Evolutionary conservation across 2,888 invertebrate genomes (phyloP), one percentile per base, ranked within the genome.

Genomic region (Tipula confusa): DNA sequence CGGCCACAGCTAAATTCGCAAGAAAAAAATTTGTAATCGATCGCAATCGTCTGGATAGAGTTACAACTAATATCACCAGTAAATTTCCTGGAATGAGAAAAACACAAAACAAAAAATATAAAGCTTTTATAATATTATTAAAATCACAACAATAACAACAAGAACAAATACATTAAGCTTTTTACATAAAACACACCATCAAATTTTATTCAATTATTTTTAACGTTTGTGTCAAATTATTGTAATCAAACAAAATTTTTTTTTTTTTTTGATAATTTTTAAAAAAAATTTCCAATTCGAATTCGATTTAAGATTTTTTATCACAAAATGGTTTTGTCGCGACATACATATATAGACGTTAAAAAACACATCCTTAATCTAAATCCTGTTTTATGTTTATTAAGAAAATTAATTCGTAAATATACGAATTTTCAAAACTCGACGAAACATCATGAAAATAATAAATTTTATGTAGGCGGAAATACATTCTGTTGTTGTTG

Each of bases 21-120:
- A 97, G 90, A 89, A 97, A 97, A 89, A 97, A 97, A 89, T 97
- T 97, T 79, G 97, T 97, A 86, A 96, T 95, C 38, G 96, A 96
- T 84, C 96, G 92, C 87, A 97, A 92, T 82, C 95, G 92, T 84
- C 96, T 92, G 84, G 96, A 97, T 85, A 95, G 89, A 4, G 94
- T 93, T 84, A 97, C 96, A 84, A 97, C 97, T 84, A 96, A 91
- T 85, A 97, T 95, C 83, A 97, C 97, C 86, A 97, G 92, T 79
- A 96, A 90, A 88, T 97, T 97, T 2, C 97, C 97, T 97, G 92
- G 11, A 93, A 93, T 86, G 2, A 84, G 82, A 83, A n/a, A n/a
- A n/a, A n/a, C n/a, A n/a, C n/a, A n/a, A n/a, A 29, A 28, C 3
- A 18, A n/a, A 43, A n/a, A 31, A 31, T 7, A 31, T 31, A 31